Base-by-base conservation (phyloP, 2,888 invertebrate species). In the Eupeodes latifasciatus region DNA sequence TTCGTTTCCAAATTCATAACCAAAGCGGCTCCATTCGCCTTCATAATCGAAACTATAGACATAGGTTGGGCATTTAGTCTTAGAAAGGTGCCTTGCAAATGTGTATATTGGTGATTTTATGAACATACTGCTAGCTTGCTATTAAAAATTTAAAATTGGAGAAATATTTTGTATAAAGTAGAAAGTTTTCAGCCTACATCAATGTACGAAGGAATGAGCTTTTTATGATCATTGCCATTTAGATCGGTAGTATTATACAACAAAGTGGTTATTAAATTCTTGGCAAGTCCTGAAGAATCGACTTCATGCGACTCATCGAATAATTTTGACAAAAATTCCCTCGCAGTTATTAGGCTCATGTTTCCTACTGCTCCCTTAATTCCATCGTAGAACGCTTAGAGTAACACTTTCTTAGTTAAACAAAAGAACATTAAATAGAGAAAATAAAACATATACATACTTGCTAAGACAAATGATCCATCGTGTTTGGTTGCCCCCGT, bases 11-110 rank as follows among this genome's bases (percentile, higher is more conserved):
- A 92, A 92, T 53, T 93, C 94, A 90, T 94, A 94, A 1, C 94
- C 93, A 90, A 94, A 94, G n/a, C 93, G 91, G 0, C 93, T 93
- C 71, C 92, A 85, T 34, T 92, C 88, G 27, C 95, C 95, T 69
- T 92, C 91, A 88, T 94, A 95, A 89, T 94, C 94, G 85, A 95
- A 95, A 67, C 94, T 93, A 89, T 95, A 95, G 36, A 94, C 90
- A 90, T 93, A 95, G 2, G 94, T 93, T 2, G 92, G 91, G 5
- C 92, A 89, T 1, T 91, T 90, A 34, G 89, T 91, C 3, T 90
- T 77, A 19, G 91, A 89, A 59, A 93, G 75, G 36, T 91, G 89
- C 74, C 91, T 91, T 2, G 93, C 93, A 69, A 94, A 92, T 74
- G 92, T 91, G 19, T 94, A 92, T 1, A 93, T 92, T 0, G 94